Evolutionary conservation across 2,888 invertebrate species (phyloP).

Genomic region (Cephus nigrinus): DNA sequence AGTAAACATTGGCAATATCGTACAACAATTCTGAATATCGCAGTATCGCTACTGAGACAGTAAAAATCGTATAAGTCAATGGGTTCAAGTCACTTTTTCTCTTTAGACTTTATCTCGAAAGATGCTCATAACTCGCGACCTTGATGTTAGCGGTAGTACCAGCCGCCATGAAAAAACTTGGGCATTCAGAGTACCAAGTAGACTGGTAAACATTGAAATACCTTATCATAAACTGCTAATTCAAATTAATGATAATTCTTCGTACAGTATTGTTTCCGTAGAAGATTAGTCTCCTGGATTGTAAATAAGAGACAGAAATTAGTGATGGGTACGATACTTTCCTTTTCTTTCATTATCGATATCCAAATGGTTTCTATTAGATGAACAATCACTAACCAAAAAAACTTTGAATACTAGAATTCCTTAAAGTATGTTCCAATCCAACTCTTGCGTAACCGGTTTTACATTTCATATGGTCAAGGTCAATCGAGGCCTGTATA

Average conservation of each 20-base stretch:
- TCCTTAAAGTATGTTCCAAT: not conserved
- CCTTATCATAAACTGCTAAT: not conserved
- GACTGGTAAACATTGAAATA: not conserved
- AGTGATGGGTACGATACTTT: not conserved
- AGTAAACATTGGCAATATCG: not conserved
- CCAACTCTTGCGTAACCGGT: conserved; percentile 20
- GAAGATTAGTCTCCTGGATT: not conserved
- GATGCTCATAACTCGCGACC: not conserved
- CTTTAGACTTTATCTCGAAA: not conserved
- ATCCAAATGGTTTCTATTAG: not conserved
- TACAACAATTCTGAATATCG: not conserved
- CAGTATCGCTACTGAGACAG: not conserved
- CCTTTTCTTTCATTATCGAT: not conserved
- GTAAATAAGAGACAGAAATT: not conserved
- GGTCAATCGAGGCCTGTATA: conserved; percentile 6
- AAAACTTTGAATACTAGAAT: not conserved
- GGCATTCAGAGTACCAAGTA: not conserved
- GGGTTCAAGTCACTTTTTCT: not conserved
- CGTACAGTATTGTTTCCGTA: not conserved
- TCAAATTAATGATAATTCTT: not conserved
- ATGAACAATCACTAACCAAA: not conserved
- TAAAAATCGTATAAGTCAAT: not conserved
- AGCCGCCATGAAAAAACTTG: not conserved
- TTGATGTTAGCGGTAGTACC: not conserved
- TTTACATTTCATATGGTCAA: conserved; percentile 14